Evolutionary conservation across 1,140 invertebrate species (phyloP).

Genomic region (Drosophila neocordata): DNA sequence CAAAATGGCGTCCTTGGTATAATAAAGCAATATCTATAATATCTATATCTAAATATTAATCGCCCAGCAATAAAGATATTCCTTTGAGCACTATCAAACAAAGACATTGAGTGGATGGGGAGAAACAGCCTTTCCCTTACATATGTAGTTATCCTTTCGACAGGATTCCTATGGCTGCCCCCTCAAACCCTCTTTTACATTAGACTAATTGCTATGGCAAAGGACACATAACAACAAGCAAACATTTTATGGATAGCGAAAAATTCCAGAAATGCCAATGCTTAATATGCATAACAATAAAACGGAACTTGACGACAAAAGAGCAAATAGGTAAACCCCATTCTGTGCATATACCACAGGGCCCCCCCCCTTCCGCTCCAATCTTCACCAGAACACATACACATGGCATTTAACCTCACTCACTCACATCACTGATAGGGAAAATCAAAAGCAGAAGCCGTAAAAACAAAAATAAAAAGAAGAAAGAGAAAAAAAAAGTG

Average conservation of each 20-base stretch:
- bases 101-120: neutral
- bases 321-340: neutral
- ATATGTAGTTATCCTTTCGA: conserved; percentile 2
- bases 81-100: neutral
- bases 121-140: neutral
- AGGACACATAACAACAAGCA: conserved; percentile 7
- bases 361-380: neutral
- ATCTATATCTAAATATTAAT: conserved; percentile 6
- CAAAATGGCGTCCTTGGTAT: neutral
- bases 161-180: neutral
- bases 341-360: neutral
- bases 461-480: neutral
- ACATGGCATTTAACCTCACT: conserved; percentile 7
- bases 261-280: conserved; percentile 9
- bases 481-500: neutral
- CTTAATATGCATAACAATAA: conserved; percentile 12
- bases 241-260: conserved; percentile 5
- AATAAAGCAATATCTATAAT: conserved; percentile 13
- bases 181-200: neutral
- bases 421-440: conserved; percentile 3
- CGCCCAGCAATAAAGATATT: conserved; percentile 1
- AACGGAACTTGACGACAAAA: conserved; percentile 4
- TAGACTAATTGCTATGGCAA: conserved; percentile 6
- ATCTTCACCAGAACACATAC: neutral
- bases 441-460: conserved; percentile 8